Base-by-base conservation (phyloP, 1,140 invertebrate species). In the Lepidurus couesii region DNA sequence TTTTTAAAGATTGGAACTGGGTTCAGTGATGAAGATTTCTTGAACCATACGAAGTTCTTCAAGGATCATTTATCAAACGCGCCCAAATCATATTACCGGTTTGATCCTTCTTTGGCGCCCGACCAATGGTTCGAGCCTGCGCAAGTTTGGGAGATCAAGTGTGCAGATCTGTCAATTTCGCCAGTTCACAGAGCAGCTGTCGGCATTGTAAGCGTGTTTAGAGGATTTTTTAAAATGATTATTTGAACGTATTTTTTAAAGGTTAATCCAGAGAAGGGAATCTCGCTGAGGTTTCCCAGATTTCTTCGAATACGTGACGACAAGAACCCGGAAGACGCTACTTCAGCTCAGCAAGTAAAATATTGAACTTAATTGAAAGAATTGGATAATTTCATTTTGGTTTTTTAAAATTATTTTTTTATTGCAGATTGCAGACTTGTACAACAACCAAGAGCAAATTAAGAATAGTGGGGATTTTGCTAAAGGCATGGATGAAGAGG, bases 81-180 rank as follows among this genome's bases (percentile, higher is more conserved):
- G 76, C 90, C 95, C 0, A 94, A 92, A 83, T 88, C 91, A 0
- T 99, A 99, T 84, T 99, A 97, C 83, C 88, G 91, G 74, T 96
- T 88, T 83, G 95, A 97, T 84, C 82, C 84, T 5, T 87, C 87
- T 43, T 87, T 92, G 77, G 89, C 91, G 81, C 95, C 98, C 10
- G 97, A 99, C 87, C 93, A 92, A 83, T 99, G 98, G 97, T 97
- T 99, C 85, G 93, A 95, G 81, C 88, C 95, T 5, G 89, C 91
- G 7, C 90, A 94, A 85, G 95, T 99, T 13, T 99, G 97, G 97
- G 98, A 99, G 88, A 90, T 99, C 9, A 98, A 98, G 86, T 98
- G 96, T 85, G 98, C 98, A 0, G 98, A 99, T 89, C 89, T 99
- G 34, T 98, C 96, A 8, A 88, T 99, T 42, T 99, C 97, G 13